Conservation (phyloP, 2,797 vertebrate genomes). For the Melanotaenia pygmaea region DNA sequence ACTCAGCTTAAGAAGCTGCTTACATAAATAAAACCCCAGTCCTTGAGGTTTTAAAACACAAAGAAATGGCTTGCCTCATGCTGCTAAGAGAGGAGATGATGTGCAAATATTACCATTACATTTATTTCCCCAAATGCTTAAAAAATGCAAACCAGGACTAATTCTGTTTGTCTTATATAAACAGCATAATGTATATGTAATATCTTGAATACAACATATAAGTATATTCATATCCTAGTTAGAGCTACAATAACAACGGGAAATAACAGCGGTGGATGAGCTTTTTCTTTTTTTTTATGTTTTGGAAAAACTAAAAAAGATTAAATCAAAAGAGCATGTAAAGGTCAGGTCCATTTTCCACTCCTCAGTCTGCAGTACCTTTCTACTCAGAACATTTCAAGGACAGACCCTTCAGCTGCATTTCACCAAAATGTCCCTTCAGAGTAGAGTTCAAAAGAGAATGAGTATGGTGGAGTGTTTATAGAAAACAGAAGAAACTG, state of each 20-base stretch:
- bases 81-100: neutral
- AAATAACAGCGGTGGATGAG: neutral
- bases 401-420: neutral
- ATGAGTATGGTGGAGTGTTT: constrained; percentile 6
- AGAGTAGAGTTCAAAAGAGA: constrained; percentile 9
- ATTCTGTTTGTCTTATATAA: neutral
- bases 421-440: constrained; percentile 7
- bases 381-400: constrained; percentile 9
- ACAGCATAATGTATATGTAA: too few relatives aligned
- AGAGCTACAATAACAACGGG: neutral
- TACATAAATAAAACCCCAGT: neutral
- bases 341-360: constrained; percentile 6
- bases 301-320: neutral
- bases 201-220: too few relatives aligned
- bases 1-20: constrained; percentile 10
- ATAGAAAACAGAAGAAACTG: constrained; percentile 10
- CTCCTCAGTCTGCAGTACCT: neutral
- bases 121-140: neutral
- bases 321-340: neutral
- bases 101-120: neutral
- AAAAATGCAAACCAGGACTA: neutral
- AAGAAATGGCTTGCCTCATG: neutral
- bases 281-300: neutral
- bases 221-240: too few relatives aligned
- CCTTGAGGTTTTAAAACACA: neutral